Percentiles rank a stretch among this genome's conserved stretches.
Evolutionary conservation across 1,140 invertebrate genomes (phyloP).

Genomic region (Drosophila mayri): DNA sequence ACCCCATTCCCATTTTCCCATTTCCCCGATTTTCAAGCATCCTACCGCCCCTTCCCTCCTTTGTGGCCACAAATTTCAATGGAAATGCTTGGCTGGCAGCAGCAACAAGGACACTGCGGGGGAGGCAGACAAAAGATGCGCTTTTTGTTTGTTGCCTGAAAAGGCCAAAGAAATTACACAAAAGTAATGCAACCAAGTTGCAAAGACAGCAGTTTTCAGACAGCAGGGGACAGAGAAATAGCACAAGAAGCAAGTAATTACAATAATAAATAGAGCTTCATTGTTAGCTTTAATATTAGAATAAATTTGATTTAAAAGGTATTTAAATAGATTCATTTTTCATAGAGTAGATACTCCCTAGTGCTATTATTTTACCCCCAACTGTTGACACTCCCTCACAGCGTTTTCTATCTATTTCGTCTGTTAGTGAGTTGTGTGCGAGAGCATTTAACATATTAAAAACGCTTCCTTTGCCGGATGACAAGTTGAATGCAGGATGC

Average conservation of each 20-base stretch:
- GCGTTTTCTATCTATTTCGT: conserved; percentile 5
- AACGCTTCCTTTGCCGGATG: conserved; percentile 46
- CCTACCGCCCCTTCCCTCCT: not conserved
- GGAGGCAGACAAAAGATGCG: conserved; percentile 34
- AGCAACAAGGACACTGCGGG: conserved; percentile 7
- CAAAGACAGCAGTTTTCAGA: conserved; percentile 25
- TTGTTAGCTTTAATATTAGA: too few species aligned
- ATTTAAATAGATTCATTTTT: not conserved
- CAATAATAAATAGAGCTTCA: not conserved
- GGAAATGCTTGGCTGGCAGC: conserved; percentile 31
- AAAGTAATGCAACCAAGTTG: conserved; percentile 52
- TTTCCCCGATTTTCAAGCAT: not conserved
- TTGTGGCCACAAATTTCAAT: conserved; percentile 31
- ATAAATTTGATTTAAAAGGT: too few species aligned
- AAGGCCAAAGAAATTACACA: conserved; percentile 59
- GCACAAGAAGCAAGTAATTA: not conserved
- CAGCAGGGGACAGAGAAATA: not conserved
- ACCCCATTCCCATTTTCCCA: not conserved
- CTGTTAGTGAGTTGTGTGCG: conserved; percentile 34
- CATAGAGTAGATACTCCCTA: not conserved
- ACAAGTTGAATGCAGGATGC: conserved; percentile 39
- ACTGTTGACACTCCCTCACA: not conserved
- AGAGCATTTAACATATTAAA: conserved; percentile 73
- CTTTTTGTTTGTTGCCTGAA: conserved; percentile 37
- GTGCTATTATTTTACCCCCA: conserved; percentile 13